Evolutionary conservation across 2,888 invertebrate species (phyloP).

Genomic region (Patella caerulea): DNA sequence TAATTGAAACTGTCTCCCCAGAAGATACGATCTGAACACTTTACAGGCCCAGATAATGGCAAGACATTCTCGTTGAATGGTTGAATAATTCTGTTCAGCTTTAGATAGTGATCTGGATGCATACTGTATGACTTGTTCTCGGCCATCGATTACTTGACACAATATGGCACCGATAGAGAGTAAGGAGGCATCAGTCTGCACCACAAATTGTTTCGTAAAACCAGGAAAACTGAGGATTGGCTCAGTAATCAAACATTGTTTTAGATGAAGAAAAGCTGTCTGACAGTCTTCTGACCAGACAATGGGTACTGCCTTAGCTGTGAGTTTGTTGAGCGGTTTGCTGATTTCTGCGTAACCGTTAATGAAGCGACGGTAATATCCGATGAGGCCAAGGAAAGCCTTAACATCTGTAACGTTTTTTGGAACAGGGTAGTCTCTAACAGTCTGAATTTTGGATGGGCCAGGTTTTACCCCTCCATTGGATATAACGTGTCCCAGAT

Average conservation of each 20-base stretch:
- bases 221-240: constrained; percentile 18
- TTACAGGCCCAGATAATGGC: no score
- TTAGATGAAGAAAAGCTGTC: background rate
- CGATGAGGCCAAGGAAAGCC: constrained; percentile 15
- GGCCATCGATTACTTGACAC: constrained; percentile 21
- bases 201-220: constrained; percentile 8
- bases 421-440: constrained; percentile 22
- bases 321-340: constrained; percentile 18
- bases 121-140: constrained; percentile 19
- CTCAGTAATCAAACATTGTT: background rate
- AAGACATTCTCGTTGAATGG: constrained; percentile 24
- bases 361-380: constrained; percentile 20
- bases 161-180: constrained; percentile 15
- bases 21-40: no score
- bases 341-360: constrained; percentile 21
- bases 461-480: constrained; percentile 12
- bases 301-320: constrained; percentile 14
- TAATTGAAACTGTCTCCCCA: constrained; percentile 1
- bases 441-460: constrained; percentile 16
- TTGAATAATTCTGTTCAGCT: constrained; percentile 24
- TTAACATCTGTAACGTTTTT: constrained; percentile 11
- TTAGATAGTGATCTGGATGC: constrained; percentile 16
- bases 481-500: no score
- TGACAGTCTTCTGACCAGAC: background rate
- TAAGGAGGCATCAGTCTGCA: constrained; percentile 19